A percentile compares a stretch with the other conserved stretches of the same genome.
Evolutionary conservation across 2,888 invertebrate species (phyloP).

Genomic region (Sminthurides aquaticus): DNA sequence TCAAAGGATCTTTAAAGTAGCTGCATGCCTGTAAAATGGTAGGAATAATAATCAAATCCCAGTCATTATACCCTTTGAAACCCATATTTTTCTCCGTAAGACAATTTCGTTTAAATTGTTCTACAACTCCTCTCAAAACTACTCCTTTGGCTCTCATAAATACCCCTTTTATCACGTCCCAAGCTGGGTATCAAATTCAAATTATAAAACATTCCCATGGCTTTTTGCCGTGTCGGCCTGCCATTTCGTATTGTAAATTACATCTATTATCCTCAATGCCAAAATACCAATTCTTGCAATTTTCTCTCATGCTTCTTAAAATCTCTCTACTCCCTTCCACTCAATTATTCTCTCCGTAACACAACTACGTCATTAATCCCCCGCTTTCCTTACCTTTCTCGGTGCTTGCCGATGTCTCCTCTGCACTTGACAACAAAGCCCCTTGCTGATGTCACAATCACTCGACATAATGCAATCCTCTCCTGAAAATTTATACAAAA

Average conservation of each 20-base stretch:
- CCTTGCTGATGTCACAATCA: slow-evolving; percentile 76
- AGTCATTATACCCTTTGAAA: neutral
- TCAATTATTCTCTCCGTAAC: neutral
- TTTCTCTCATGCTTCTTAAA: neutral
- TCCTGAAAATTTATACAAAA: slow-evolving; percentile 52
- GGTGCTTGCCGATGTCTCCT: slow-evolving; percentile 76
- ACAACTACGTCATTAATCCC: neutral
- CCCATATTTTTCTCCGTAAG: neutral
- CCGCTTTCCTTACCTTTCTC: slow-evolving; percentile 58
- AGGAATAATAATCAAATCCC: neutral
- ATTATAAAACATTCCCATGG: too few species aligned
- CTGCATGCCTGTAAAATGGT: slow-evolving; percentile 61
- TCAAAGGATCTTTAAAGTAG: slow-evolving; percentile 82
- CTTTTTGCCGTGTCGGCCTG: too few species aligned
- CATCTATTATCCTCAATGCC: too few species aligned
- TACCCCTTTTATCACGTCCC: too few species aligned
- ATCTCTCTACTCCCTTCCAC: neutral
- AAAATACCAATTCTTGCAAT: neutral
- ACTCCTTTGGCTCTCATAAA: too few species aligned
- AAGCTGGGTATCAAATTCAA: too few species aligned
- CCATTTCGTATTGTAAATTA: too few species aligned
- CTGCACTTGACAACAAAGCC: slow-evolving; percentile 79
- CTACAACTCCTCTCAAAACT: neutral
- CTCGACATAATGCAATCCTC: slow-evolving; percentile 73
- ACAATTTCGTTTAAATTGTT: neutral